phyloP scores from a whole-genome alignment of 2,113 vertebrate genomes.

The Upupa epops region DNA sequence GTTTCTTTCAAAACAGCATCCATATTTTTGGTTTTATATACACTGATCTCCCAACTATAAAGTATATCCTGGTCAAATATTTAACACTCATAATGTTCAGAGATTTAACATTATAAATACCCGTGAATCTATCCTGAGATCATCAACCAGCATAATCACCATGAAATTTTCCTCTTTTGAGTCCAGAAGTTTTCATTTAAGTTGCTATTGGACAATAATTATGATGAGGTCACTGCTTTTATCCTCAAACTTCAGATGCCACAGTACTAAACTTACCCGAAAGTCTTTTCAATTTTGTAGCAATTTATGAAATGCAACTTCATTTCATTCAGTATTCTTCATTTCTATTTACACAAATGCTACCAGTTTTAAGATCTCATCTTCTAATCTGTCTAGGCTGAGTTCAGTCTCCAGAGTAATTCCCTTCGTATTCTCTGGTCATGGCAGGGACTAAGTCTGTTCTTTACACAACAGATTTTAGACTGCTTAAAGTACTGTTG shows the following conservation, averaged over 20 bases:
- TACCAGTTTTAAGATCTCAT: neutral
- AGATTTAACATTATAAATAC: neutral
- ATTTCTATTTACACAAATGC: neutral
- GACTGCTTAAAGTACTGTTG: neutral
- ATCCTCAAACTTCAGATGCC: neutral
- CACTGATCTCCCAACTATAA: neutral
- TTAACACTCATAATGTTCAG: neutral
- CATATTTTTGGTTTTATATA: neutral
- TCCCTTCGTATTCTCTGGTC: neutral
- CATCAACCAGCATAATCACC: neutral
- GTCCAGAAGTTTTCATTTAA: neutral
- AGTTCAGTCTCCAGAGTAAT: neutral
- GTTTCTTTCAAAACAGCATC: neutral
- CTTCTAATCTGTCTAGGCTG: neutral
- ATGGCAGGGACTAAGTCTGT: neutral
- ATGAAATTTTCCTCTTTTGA: neutral
- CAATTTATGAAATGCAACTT: neutral
- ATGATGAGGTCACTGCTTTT: neutral
- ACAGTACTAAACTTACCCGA: neutral
- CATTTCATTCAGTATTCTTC: neutral
- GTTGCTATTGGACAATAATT: neutral
- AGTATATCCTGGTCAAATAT: neutral
- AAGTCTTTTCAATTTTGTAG: neutral
- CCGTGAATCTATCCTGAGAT: neutral
- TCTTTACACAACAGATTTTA: neutral